phyloP scores from a whole-genome alignment of 2,888 invertebrate species.

The Autographa gamma region DNA sequence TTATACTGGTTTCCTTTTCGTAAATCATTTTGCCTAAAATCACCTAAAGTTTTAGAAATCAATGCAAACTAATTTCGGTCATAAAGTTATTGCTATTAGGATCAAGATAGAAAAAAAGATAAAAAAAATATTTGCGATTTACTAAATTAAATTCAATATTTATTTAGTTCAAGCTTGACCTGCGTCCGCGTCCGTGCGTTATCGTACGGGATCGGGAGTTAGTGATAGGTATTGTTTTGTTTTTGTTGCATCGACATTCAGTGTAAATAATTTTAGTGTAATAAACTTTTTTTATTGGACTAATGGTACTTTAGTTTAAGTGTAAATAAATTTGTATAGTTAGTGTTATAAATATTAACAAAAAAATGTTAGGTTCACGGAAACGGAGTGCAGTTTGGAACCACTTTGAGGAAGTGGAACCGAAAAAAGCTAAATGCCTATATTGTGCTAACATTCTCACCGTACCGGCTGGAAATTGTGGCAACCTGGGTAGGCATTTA shows the following conservation, averaged over 20 bases:
- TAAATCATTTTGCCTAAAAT: too few species aligned
- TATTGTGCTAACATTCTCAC: constrained; percentile 9
- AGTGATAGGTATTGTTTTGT: constrained; percentile 3
- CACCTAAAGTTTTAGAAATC: too few species aligned
- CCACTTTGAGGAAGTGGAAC: constrained; percentile 12
- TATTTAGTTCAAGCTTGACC: constrained; percentile 26
- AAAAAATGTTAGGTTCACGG: constrained; percentile 6
- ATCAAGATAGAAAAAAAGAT: too few species aligned
- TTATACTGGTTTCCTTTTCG: too few species aligned
- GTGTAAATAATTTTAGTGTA: constrained; percentile 12
- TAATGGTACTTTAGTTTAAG: constrained; percentile 12
- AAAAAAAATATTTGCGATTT: too few species aligned
- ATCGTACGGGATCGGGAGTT: constrained; percentile 23
- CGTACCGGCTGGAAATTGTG: background rate
- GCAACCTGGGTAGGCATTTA: constrained; percentile 8
- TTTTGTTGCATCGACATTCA: background rate
- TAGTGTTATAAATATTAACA: constrained; percentile 6
- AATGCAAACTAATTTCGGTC: too few species aligned
- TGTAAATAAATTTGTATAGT: constrained; percentile 11
- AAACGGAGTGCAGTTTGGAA: constrained; percentile 14
- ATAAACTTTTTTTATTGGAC: constrained; percentile 11
- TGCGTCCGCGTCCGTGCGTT: constrained; percentile 45
- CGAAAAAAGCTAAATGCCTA: constrained; percentile 12
- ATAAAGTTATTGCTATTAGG: too few species aligned
- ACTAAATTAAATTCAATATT: too few species aligned